Evolutionary conservation across 2,113 vertebrate species (phyloP).

Genomic region (Barbus barbus): DNA sequence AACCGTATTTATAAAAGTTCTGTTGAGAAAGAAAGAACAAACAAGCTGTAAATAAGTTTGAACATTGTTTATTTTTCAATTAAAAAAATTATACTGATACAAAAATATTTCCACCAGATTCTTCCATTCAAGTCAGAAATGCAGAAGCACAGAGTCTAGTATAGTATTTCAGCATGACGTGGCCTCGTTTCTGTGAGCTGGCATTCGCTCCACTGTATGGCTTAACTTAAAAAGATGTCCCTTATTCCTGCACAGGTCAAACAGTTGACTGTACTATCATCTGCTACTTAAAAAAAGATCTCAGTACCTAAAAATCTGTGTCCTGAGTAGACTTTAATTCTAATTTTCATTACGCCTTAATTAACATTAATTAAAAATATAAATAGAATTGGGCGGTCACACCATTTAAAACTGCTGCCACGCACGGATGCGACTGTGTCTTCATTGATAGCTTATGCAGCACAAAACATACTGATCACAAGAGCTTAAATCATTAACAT

Average conservation of each 20-base stretch:
- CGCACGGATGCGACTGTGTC: neutral
- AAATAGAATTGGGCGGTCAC: constrained; percentile 9
- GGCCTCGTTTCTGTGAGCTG: constrained; percentile 11
- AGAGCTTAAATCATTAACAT: neutral
- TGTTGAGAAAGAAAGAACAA: constrained; percentile 41
- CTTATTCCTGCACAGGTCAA: constrained; percentile 37
- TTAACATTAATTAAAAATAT: constrained; percentile 20
- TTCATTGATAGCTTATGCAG: constrained; percentile 15
- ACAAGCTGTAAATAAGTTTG: constrained; percentile 35
- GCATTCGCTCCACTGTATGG: constrained; percentile 7
- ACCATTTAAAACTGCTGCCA: neutral
- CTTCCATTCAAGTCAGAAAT: constrained; percentile 17
- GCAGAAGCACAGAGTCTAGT: constrained; percentile 37
- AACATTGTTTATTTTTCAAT: constrained; percentile 55
- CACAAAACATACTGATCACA: constrained; percentile 9
- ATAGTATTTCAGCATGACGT: neutral
- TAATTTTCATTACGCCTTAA: neutral
- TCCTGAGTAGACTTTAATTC: constrained; percentile 43
- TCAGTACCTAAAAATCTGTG: constrained; percentile 29
- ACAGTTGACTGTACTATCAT: constrained; percentile 27
- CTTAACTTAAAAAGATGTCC: constrained; percentile 29
- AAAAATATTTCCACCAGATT: constrained; percentile 53
- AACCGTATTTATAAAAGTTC: neutral
- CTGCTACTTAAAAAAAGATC: constrained; percentile 14
- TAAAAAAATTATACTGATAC: constrained; percentile 58